Conservation (phyloP, 2,797 vertebrate genomes). For the Sebastes ruberrimus region DNA sequence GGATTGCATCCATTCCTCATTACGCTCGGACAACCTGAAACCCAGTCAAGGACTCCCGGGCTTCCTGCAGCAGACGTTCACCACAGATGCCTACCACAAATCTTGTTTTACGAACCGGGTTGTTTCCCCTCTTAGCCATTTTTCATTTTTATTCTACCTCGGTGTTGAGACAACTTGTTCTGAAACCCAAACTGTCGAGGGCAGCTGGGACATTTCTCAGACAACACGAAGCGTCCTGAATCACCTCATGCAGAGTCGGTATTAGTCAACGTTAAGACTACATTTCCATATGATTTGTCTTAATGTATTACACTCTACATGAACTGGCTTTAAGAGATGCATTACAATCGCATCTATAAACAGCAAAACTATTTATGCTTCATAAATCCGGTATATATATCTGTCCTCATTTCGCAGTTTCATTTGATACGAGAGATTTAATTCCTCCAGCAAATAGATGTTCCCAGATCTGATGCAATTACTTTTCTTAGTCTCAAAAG, state of each 20-base stretch:
- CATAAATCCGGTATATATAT: not conserved
- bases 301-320: not conserved
- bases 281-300: not conserved
- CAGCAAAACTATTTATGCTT: not conserved
- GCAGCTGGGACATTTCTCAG: not conserved
- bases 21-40: not conserved
- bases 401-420: conserved; percentile 11
- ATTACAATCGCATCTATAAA: not conserved
- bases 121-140: conserved; percentile 31
- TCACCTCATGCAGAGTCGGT: not conserved
- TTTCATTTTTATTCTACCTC: conserved; percentile 54
- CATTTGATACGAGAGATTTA: conserved; percentile 35
- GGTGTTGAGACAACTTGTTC: not conserved
- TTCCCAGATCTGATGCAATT: conserved; percentile 58
- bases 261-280: not conserved
- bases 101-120: conserved; percentile 18
- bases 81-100: conserved; percentile 14
- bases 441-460: conserved; percentile 36
- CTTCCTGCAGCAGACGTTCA: not conserved
- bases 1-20: not conserved
- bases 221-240: not conserved
- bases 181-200: not conserved
- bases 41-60: not conserved
- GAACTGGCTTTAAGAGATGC: not conserved
- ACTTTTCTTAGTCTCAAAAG: conserved; percentile 63